Evolutionary conservation across 1,140 invertebrate species (phyloP).

Genomic region (Adoxophyes honmai): DNA sequence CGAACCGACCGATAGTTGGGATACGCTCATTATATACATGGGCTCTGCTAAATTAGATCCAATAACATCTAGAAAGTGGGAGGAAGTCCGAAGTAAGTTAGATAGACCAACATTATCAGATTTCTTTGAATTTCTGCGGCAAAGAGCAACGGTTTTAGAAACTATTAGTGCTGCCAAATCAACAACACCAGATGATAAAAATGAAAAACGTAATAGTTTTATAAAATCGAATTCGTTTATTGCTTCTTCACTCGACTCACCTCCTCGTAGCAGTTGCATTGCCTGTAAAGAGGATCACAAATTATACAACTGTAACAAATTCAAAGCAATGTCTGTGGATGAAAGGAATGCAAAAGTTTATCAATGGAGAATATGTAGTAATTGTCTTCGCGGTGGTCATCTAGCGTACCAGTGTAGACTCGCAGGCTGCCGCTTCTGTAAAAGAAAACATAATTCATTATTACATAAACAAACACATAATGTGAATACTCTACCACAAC

Average conservation of each 20-base stretch:
- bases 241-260: neutral
- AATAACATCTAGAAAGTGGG: conserved; percentile 8
- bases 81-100: conserved; percentile 4
- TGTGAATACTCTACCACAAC: too few relatives aligned
- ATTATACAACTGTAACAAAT: too few relatives aligned
- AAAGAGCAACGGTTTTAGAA: conserved; percentile 11
- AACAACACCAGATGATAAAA: neutral
- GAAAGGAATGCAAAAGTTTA: too few relatives aligned
- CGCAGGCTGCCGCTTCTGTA: too few relatives aligned
- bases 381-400: too few relatives aligned
- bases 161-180: conserved; percentile 1
- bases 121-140: conserved; percentile 12
- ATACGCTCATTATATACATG: conserved; percentile 11
- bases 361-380: too few relatives aligned
- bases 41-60: conserved; percentile 5
- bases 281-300: too few relatives aligned
- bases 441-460: too few relatives aligned
- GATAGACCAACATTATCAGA: neutral
- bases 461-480: too few relatives aligned
- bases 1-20: conserved; percentile 8
- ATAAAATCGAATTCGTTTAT: neutral
- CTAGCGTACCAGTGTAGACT: too few relatives aligned
- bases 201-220: neutral
- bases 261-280: neutral
- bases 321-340: too few relatives aligned